Evolutionary conservation across 2,797 vertebrate species (phyloP).

Genomic region (Morelia viridis): DNA sequence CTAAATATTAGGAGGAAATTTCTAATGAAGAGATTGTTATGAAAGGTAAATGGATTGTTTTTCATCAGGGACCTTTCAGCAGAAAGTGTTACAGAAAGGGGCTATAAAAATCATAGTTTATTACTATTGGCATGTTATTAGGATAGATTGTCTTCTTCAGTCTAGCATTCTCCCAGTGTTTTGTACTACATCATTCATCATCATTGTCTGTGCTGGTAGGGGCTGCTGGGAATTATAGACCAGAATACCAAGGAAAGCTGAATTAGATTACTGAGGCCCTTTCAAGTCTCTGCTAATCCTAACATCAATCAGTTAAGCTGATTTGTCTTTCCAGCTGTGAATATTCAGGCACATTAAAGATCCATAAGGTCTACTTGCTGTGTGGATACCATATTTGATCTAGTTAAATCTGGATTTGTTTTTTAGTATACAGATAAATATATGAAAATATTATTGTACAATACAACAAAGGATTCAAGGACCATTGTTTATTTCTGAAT

Average conservation of each 20-base stretch:
- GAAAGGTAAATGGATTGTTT: neutral
- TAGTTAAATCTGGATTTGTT: neutral
- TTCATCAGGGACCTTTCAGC: neutral
- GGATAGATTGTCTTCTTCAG: neutral
- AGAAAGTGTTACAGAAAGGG: neutral
- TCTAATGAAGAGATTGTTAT: neutral
- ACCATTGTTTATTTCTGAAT: conserved; percentile 7
- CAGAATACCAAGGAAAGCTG: neutral
- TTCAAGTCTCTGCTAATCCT: neutral
- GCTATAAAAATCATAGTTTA: neutral
- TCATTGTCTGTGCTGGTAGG: neutral
- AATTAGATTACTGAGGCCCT: neutral
- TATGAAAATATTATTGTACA: neutral
- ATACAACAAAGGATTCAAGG: neutral
- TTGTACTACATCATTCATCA: neutral
- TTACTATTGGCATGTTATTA: neutral
- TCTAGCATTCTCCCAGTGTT: neutral
- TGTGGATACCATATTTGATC: neutral
- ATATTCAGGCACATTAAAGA: neutral
- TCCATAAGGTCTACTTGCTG: neutral
- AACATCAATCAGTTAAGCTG: neutral
- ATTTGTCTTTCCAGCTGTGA: neutral
- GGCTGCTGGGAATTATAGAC: neutral
- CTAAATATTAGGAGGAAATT: neutral
- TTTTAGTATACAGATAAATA: neutral